Evolutionary conservation across 92 coral and sea anemone genomes (phyloP).

Genomic region (Blastomussa wellsi): DNA sequence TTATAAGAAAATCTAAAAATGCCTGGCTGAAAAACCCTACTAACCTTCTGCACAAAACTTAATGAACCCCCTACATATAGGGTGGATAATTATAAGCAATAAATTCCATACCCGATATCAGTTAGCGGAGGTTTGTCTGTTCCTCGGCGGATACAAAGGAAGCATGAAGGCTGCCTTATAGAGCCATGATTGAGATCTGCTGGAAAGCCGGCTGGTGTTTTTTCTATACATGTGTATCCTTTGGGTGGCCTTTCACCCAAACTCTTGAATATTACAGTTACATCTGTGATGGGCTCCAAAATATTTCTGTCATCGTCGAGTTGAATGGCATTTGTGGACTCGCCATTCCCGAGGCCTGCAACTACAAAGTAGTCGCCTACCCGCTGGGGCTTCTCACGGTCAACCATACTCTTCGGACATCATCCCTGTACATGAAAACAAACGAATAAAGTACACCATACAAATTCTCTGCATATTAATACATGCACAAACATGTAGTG

Average conservation of each 20-base stretch:
- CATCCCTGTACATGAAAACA: constrained; percentile 12
- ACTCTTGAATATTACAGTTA: constrained; percentile 92
- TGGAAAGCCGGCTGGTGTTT: constrained; percentile 88
- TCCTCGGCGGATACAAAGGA: constrained; percentile 85
- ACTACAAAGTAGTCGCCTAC: constrained; percentile 99
- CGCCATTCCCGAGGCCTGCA: constrained; percentile 88
- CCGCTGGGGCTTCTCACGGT: constrained; percentile 91
- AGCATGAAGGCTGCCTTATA: constrained; percentile 89
- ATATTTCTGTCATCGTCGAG: constrained; percentile 70
- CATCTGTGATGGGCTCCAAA: constrained; percentile 95
- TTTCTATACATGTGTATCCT: constrained; percentile 84
- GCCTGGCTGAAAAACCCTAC: no score
- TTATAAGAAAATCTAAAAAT: no score
- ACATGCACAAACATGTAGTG: no score
- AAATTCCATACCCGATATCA: constrained; percentile 85
- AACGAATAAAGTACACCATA: neutral
- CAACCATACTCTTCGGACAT: constrained; percentile 66
- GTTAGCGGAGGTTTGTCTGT: constrained; percentile 95
- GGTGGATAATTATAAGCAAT: neutral
- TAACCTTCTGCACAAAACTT: no score
- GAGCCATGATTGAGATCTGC: constrained; percentile 98
- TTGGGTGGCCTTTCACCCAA: constrained; percentile 85
- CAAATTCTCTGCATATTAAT: no score
- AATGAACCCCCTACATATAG: no score
- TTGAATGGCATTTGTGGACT: constrained; percentile 62